Conservation (phyloP, 2,888 invertebrate species). For the Podabrus alpinus region DNA sequence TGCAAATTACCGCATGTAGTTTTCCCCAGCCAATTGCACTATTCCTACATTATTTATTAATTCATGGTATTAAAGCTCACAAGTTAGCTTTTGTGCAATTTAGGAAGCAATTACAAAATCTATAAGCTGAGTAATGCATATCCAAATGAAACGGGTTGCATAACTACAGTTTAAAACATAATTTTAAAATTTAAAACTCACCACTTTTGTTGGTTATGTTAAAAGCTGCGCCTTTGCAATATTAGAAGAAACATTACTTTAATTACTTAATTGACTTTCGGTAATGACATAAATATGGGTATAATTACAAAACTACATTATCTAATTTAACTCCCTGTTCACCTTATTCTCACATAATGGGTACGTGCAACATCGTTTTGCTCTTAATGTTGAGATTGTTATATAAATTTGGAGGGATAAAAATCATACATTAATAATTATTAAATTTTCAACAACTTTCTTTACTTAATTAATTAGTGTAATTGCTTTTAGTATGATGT, state of each 20-base stretch:
- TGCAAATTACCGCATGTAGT: not conserved
- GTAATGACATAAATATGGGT: constrained; percentile 25
- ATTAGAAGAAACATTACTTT: not conserved
- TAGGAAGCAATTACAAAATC: not conserved
- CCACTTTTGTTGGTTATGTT: not conserved
- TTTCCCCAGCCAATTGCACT: not conserved
- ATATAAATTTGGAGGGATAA: constrained; percentile 5
- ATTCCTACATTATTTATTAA: not conserved
- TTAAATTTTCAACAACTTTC: not conserved
- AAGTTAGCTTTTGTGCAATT: not conserved
- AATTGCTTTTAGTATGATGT: not conserved
- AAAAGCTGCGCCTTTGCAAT: not conserved
- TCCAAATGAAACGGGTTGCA: not conserved
- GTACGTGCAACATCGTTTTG: constrained; percentile 18
- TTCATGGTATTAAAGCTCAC: not conserved
- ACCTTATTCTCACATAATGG: constrained; percentile 24
- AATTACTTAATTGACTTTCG: constrained; percentile 3
- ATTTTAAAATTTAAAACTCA: not conserved
- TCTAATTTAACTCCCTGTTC: constrained; percentile 25
- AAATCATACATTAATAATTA: not conserved
- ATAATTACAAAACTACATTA: constrained; percentile 33
- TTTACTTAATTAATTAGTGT: not conserved
- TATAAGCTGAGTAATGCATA: not conserved
- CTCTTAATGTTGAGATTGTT: constrained; percentile 16
- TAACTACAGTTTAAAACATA: not conserved